A percentile compares a stretch with the other conserved stretches of the same genome.
Evolutionary conservation across 1,140 invertebrate species (phyloP).

Genomic region (Tetranychus cinnabarinus): DNA sequence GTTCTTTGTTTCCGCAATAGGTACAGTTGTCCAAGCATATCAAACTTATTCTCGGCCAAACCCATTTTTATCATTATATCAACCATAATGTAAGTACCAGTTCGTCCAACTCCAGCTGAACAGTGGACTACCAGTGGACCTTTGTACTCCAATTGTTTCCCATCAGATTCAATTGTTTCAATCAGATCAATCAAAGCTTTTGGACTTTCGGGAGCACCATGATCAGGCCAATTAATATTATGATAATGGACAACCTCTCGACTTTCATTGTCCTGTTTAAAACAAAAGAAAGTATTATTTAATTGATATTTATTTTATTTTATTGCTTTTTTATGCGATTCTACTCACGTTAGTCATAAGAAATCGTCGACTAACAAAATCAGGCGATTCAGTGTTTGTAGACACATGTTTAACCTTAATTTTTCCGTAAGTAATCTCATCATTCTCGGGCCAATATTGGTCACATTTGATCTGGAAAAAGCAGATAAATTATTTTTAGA

Average conservation of each 20-base stretch:
- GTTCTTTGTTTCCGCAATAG: slow-evolving; percentile 84
- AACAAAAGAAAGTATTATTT: too few relatives aligned
- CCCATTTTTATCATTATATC: slow-evolving; percentile 93
- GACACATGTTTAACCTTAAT: slow-evolving; percentile 10
- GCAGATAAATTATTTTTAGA: not conserved
- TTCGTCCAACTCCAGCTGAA: slow-evolving; percentile 12
- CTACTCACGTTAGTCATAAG: slow-evolving; percentile 1
- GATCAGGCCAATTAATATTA: slow-evolving; percentile 91
- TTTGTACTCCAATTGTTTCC: slow-evolving; percentile 32
- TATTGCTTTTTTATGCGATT: not conserved
- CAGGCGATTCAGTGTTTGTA: slow-evolving; percentile 9
- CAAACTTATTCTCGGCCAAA: slow-evolving; percentile 67
- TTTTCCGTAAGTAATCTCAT: slow-evolving; percentile 7
- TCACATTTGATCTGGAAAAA: slow-evolving; percentile 33
- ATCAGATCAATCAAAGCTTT: slow-evolving; percentile 88
- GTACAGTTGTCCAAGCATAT: slow-evolving; percentile 88
- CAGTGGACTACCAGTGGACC: slow-evolving; percentile 93
- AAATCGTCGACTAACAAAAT: slow-evolving; percentile 9
- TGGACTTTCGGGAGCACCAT: slow-evolving; percentile 82
- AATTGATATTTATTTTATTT: not conserved
- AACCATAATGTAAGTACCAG: slow-evolving; percentile 74
- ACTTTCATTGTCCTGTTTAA: not conserved
- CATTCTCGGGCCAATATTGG: slow-evolving; percentile 35
- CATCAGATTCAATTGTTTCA: slow-evolving; percentile 71
- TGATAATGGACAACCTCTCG: slow-evolving; percentile 72